phyloP scores from a whole-genome alignment of 1,140 invertebrate genomes.

The Drosophila sproati region DNA sequence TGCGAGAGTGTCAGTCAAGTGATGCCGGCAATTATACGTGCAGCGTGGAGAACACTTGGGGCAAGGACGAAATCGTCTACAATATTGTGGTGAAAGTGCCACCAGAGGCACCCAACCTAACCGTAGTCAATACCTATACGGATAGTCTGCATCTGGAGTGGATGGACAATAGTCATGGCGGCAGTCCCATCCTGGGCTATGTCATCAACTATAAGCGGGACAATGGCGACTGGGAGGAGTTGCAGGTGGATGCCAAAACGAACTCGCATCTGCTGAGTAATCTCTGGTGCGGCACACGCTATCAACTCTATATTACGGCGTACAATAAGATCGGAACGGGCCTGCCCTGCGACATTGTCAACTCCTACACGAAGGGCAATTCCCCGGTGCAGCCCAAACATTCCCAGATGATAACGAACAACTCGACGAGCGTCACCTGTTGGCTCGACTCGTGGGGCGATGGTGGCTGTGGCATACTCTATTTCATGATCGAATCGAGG shows the following conservation, averaged over 20 bases:
- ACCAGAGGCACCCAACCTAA: conserved; percentile 88
- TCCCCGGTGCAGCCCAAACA: conserved; percentile 92
- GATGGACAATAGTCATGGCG: conserved; percentile 89
- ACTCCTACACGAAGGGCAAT: conserved; percentile 93
- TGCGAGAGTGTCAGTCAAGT: conserved; percentile 89
- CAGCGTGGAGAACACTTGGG: conserved; percentile 91
- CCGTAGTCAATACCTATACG: conserved; percentile 89
- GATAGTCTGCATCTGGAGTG: conserved; percentile 89
- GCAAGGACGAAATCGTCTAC: conserved; percentile 93
- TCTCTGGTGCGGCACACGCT: conserved; percentile 94
- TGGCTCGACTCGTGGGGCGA: conserved; percentile 95
- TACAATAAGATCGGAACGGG: conserved; percentile 95
- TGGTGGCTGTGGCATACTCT: conserved; percentile 94
- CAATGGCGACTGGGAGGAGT: conserved; percentile 94
- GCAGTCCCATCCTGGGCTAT: conserved; percentile 91
- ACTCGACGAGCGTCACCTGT: conserved; percentile 94
- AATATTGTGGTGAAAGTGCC: conserved; percentile 89
- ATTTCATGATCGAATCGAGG: conserved; percentile 92
- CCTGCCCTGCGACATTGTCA: conserved; percentile 93
- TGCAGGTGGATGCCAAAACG: conserved; percentile 91
- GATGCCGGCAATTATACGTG: conserved; percentile 97
- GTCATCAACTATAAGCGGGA: conserved; percentile 95
- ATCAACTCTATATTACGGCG: conserved; percentile 94
- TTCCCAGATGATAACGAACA: conserved; percentile 93
- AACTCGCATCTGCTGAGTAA: conserved; percentile 91